Conservation (phyloP, 1,140 invertebrate species). For the Potamilus streckersoni region DNA sequence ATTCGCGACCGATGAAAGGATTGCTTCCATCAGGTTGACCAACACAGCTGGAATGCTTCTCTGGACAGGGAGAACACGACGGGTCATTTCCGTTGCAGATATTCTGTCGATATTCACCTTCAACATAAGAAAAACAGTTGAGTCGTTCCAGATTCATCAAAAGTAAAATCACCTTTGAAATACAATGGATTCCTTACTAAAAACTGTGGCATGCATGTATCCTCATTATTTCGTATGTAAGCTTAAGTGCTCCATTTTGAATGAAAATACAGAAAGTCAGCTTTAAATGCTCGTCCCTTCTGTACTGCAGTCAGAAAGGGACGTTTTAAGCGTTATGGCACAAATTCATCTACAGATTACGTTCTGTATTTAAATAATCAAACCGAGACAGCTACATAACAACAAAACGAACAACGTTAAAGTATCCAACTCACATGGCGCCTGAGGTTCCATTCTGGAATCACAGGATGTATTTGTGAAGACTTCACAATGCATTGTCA, state of each 20-base stretch:
- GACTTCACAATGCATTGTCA: conserved; percentile 23
- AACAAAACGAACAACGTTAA: not conserved
- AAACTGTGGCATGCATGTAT: no score
- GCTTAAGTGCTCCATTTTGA: no score
- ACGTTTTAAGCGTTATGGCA: no score
- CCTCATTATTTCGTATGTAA: no score
- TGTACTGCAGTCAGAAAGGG: no score
- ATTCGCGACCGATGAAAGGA: conserved; percentile 23
- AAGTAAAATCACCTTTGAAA: not conserved
- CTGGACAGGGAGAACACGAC: conserved; percentile 28
- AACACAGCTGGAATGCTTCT: conserved; percentile 34
- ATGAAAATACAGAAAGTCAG: no score
- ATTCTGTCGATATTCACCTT: conserved; percentile 42
- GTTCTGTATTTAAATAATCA: no score
- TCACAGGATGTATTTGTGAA: conserved; percentile 29
- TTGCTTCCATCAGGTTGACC: conserved; percentile 33
- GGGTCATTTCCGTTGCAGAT: conserved; percentile 17
- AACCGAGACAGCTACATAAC: not conserved
- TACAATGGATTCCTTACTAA: not conserved
- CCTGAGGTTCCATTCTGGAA: conserved; percentile 31
- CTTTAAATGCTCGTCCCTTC: no score
- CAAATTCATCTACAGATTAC: no score
- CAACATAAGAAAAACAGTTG: not conserved
- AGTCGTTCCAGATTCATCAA: not conserved
- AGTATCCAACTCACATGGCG: conserved; percentile 34